These are phyloP conservation scores for Agrochola lota DNA, from an alignment of 2,888 invertebrate species.

Conservation along the genomic window DNA sequence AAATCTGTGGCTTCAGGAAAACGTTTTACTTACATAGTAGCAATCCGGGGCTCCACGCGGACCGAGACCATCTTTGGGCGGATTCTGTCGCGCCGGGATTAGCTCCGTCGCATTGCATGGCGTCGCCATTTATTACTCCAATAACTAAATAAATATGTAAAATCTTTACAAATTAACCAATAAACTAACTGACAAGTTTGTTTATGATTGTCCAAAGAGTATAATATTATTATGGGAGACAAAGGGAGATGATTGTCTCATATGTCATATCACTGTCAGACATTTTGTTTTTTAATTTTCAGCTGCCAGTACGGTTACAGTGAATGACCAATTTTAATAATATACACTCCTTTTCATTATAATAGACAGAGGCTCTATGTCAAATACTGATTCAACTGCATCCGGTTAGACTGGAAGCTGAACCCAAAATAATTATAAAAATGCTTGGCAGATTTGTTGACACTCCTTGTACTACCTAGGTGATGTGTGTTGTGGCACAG, in stretches of 20 bases:
- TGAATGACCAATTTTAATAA: background rate
- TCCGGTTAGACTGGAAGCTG: too few species aligned
- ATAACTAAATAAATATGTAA: conserved; percentile 21
- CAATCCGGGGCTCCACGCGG: conserved; percentile 82
- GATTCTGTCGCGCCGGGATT: conserved; percentile 66
- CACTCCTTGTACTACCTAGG: too few species aligned
- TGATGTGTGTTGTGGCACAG: too few species aligned
- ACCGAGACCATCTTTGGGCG: conserved; percentile 83
- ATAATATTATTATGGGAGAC: too few species aligned
- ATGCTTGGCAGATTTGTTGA: too few species aligned
- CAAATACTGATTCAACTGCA: too few species aligned
- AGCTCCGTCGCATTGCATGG: conserved; percentile 39
- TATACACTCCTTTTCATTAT: background rate
- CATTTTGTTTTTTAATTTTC: conserved; percentile 3
- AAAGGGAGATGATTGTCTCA: too few species aligned
- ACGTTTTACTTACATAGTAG: conserved; percentile 75
- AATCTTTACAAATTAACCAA: conserved; percentile 16
- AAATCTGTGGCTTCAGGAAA: background rate
- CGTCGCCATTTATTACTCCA: background rate
- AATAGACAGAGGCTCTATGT: too few species aligned
- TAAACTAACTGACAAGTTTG: background rate
- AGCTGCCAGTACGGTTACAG: background rate
- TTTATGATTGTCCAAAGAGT: too few species aligned
- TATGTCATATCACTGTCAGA: background rate
- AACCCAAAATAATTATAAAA: too few species aligned